phyloP scores from a whole-genome alignment of 2,888 invertebrate genomes.

The Epsilonema sp. region DNA sequence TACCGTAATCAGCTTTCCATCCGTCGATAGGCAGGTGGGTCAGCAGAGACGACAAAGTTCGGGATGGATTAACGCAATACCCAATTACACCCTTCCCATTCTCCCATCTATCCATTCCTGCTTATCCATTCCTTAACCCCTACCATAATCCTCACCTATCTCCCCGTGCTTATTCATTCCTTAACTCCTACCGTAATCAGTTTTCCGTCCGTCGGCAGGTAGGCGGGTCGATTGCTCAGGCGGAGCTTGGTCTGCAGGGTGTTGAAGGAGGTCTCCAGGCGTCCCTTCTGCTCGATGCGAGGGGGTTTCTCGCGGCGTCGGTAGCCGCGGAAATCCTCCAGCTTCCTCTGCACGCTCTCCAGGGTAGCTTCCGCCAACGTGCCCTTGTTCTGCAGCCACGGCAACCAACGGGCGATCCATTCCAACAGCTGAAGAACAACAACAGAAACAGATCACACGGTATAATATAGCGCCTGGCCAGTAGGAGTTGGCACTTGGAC shows the following conservation, averaged over 20 bases:
- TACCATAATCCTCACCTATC: too few relatives aligned
- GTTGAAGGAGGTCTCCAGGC: conserved; percentile 98
- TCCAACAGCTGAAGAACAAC: conserved; percentile 64
- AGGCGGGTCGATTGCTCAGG: conserved; percentile 91
- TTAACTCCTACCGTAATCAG: conserved; percentile 64
- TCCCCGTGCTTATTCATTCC: too few relatives aligned
- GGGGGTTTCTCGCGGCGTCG: conserved; percentile 97
- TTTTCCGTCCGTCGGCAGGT: conserved; percentile 97
- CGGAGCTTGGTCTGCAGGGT: conserved; percentile 95
- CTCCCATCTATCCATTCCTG: too few relatives aligned
- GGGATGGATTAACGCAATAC: too few relatives aligned
- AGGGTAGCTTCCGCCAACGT: conserved; percentile 72
- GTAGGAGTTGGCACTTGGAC: too few relatives aligned
- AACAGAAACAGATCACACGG: too few relatives aligned
- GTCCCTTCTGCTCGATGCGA: conserved; percentile 95
- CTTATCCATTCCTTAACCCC: too few relatives aligned
- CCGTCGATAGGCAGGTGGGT: too few relatives aligned
- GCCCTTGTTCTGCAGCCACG: conserved; percentile 72
- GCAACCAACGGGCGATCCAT: conserved; percentile 96
- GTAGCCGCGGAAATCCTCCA: conserved; percentile 97
- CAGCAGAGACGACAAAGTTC: too few relatives aligned
- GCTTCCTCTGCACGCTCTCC: conserved; percentile 78
- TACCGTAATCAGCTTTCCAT: too few relatives aligned
- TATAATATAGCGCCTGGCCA: not conserved
- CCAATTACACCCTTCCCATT: too few relatives aligned